Evolutionary conservation across 2,113 vertebrate species (phyloP).

Genomic region (Setophaga kirtlandii): DNA sequence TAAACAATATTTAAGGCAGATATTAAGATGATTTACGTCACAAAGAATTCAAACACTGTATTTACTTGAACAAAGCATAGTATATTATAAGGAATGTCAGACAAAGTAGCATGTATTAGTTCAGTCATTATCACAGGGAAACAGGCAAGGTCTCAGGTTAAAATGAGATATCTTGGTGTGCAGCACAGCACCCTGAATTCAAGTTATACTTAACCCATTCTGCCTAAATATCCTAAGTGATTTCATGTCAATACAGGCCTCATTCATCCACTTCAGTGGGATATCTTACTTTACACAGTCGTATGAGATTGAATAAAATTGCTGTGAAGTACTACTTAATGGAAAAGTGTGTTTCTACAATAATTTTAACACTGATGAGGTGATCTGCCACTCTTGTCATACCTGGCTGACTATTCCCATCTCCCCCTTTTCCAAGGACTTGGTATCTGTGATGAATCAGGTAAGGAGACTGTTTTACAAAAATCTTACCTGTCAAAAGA

Average conservation of each 20-base stretch:
- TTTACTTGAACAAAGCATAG: not conserved
- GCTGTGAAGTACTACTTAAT: not conserved
- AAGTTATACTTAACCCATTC: not conserved
- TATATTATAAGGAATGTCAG: not conserved
- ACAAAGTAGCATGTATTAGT: not conserved
- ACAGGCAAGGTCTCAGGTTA: not conserved
- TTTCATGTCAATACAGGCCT: not conserved
- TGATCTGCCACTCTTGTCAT: not conserved
- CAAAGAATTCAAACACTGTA: not conserved
- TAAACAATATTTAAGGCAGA: constrained; percentile 8
- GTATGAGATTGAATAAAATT: not conserved
- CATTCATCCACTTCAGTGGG: not conserved
- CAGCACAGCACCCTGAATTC: not conserved
- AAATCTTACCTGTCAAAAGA: not conserved
- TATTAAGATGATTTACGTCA: not conserved
- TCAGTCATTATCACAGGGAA: not conserved
- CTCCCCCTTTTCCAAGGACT: not conserved
- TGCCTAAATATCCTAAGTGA: not conserved
- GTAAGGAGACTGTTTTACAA: not conserved
- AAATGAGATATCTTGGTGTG: not conserved
- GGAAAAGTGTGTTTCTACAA: not conserved
- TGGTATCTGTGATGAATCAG: not conserved
- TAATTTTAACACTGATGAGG: not conserved
- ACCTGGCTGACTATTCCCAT: not conserved
- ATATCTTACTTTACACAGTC: not conserved